phyloP scores from a whole-genome alignment of 2,113 vertebrate species.

The Labeo rohita region DNA sequence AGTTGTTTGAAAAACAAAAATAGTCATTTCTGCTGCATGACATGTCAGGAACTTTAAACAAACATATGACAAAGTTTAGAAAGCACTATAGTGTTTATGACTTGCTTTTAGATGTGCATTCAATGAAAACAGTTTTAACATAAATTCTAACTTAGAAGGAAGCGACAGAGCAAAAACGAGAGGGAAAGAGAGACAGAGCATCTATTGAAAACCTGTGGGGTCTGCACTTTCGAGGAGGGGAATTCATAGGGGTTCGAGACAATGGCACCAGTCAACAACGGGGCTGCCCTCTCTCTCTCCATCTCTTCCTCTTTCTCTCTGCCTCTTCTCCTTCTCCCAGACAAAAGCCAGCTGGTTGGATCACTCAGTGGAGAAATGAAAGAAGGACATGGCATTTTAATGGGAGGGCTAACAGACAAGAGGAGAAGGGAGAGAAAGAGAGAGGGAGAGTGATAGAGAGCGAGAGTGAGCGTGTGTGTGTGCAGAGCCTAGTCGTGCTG shows the following conservation, averaged over 20 bases:
- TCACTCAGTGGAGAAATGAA: constrained; percentile 63
- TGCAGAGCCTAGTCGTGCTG: constrained; percentile 59
- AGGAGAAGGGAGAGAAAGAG: constrained; percentile 56
- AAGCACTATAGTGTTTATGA: background rate
- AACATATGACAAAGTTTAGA: background rate
- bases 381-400: constrained; percentile 75
- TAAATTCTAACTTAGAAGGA: background rate
- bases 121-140: background rate
- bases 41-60: background rate
- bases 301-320: constrained; percentile 42
- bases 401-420: constrained; percentile 56
- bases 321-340: constrained; percentile 57
- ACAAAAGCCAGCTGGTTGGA: constrained; percentile 65
- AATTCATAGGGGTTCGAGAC: constrained; percentile 67
- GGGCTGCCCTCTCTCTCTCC: constrained; percentile 45
- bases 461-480: constrained; percentile 13
- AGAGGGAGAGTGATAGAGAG: constrained; percentile 59
- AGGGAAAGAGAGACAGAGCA: constrained; percentile 29
- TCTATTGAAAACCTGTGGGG: constrained; percentile 65
- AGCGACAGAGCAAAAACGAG: constrained; percentile 13
- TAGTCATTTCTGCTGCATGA: background rate
- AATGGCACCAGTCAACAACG: constrained; percentile 73
- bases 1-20: background rate
- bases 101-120: background rate
- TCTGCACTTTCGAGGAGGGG: constrained; percentile 65